Percentiles rank a stretch among this genome's conserved stretches.
Evolutionary conservation across 2,113 vertebrate genomes (phyloP).

Genomic region (Menura novaehollandiae): DNA sequence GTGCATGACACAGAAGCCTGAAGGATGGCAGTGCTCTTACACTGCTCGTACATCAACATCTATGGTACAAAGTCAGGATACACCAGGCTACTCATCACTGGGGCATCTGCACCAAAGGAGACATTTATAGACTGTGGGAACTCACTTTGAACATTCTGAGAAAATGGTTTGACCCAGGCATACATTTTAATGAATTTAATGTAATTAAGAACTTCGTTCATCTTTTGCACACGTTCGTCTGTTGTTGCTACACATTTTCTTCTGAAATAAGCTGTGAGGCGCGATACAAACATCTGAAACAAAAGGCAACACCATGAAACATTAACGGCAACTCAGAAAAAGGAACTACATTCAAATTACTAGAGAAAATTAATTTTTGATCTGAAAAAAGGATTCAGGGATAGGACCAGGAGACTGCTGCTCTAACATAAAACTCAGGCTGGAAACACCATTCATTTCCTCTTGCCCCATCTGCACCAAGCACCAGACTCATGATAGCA

Average conservation of each 20-base stretch:
- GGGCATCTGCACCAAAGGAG: background rate
- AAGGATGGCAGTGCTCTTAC: background rate
- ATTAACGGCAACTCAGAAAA: background rate
- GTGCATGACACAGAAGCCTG: background rate
- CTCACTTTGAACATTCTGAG: conserved; percentile 86
- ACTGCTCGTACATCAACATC: background rate
- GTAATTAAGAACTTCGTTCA: conserved; percentile 93
- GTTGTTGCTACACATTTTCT: conserved; percentile 84
- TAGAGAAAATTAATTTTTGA: background rate
- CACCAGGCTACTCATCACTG: background rate
- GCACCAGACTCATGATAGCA: background rate
- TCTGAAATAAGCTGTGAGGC: conserved; percentile 90
- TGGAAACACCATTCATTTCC: background rate
- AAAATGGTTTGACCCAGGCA: conserved; percentile 93
- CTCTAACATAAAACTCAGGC: background rate
- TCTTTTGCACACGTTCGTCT: conserved; percentile 91
- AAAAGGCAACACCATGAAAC: background rate
- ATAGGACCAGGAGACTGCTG: background rate
- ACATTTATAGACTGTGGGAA: background rate
- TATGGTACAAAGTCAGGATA: background rate
- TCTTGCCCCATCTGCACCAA: background rate
- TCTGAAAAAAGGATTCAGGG: background rate
- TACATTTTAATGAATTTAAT: conserved; percentile 98
- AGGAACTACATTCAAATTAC: background rate
- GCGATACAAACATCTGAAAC: conserved; percentile 89